Evolutionary conservation across 2,888 invertebrate genomes (phyloP).

Genomic region (Acanthosepion pharaonis): DNA sequence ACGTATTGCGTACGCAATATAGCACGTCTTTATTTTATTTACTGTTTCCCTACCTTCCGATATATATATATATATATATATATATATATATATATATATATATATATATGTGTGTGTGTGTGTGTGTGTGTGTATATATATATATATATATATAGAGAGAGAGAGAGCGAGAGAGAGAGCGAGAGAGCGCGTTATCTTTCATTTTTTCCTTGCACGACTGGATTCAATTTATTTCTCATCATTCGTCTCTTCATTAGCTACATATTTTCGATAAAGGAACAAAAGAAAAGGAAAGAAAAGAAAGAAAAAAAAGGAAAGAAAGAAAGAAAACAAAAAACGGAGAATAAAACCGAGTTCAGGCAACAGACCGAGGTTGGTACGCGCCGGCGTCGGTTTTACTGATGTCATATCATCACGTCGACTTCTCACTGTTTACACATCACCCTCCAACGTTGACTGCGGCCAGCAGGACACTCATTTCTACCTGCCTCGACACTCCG

Average conservation of each 20-base stretch:
- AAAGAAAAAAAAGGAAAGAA: neutral
- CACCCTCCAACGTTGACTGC: neutral
- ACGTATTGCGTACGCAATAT: neutral
- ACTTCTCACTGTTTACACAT: neutral
- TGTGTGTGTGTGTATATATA: no score
- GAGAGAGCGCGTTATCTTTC: neutral
- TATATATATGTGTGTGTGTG: no score
- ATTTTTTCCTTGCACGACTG: neutral
- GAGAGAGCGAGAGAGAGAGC: neutral
- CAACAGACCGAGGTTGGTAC: neutral
- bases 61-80: no score
- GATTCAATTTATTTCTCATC: slow-evolving; percentile 13
- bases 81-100: no score
- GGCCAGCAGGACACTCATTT: neutral
- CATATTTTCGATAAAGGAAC: neutral
- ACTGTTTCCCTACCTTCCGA: neutral
- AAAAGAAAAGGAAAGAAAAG: neutral
- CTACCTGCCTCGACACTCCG: slow-evolving; percentile 11
- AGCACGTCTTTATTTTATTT: neutral
- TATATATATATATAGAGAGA: neutral
- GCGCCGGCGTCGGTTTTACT: neutral
- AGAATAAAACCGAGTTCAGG: neutral
- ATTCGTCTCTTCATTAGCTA: neutral
- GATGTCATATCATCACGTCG: slow-evolving; percentile 8
- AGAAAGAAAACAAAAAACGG: neutral